Percentiles rank a stretch among this genome's conserved stretches.
phyloP scores from a whole-genome alignment of 2,888 invertebrate genomes.

The Tenodera sinensis region DNA sequence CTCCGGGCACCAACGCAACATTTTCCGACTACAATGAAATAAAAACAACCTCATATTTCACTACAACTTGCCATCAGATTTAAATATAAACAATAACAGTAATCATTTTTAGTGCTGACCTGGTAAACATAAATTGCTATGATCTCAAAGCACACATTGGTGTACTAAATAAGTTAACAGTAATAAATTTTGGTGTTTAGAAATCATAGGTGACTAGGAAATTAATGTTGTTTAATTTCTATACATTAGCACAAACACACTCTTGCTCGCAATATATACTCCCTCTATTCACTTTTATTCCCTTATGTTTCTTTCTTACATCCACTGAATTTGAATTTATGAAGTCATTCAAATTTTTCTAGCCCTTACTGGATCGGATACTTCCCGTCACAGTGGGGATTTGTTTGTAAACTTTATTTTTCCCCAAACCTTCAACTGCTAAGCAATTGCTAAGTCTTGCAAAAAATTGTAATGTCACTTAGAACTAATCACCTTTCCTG shows the following conservation, averaged over 20 bases:
- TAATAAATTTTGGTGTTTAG: background rate
- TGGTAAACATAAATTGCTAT: background rate
- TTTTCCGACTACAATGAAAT: slow-evolving; percentile 29
- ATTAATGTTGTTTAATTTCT: background rate
- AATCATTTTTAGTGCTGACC: background rate
- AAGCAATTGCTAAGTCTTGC: background rate
- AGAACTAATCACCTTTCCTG: slow-evolving; percentile 41
- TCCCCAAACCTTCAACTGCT: background rate
- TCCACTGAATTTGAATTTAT: background rate
- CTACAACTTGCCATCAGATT: background rate
- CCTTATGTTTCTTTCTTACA: background rate
- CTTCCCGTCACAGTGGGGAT: background rate
- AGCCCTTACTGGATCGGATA: background rate
- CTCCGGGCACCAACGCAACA: slow-evolving; percentile 26
- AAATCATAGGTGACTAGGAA: slow-evolving; percentile 10
- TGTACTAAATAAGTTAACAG: background rate
- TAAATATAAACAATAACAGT: background rate
- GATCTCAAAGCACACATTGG: background rate
- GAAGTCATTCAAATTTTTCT: slow-evolving; percentile 1
- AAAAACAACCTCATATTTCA: slow-evolving; percentile 16
- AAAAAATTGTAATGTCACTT: slow-evolving; percentile 26
- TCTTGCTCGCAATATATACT: background rate
- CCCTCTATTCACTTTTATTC: background rate
- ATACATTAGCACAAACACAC: background rate
- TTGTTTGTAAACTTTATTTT: background rate